Evolutionary conservation across 2,888 invertebrate species (phyloP).

Genomic region (Ypsolopha sequella): DNA sequence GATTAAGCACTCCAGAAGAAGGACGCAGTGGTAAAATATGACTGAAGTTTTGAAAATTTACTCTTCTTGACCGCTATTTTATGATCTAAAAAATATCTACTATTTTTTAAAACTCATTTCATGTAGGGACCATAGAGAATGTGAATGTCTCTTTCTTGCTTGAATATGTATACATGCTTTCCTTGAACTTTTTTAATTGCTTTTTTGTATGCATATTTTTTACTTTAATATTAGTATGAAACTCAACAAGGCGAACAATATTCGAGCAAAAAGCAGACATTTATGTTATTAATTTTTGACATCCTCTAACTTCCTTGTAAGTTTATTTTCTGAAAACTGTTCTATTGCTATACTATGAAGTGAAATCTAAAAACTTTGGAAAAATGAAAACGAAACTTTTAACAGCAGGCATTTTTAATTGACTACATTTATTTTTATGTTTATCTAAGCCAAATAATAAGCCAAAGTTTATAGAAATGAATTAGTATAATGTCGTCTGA

Average conservation of each 20-base stretch:
- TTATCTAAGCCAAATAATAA: constrained; percentile 55
- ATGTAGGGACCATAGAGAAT: constrained; percentile 62
- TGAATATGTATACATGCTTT: constrained; percentile 10
- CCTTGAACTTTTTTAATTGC: not conserved
- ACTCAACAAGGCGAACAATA: not conserved
- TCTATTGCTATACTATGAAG: not conserved
- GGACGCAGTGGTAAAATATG: constrained; percentile 20
- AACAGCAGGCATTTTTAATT: not conserved
- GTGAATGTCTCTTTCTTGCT: constrained; percentile 31
- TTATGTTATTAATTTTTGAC: not conserved
- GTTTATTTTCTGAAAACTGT: constrained; percentile 2
- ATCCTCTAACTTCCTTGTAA: constrained; percentile 1
- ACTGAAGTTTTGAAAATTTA: constrained; percentile 24
- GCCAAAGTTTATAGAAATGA: constrained; percentile 50
- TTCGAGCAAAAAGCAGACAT: not conserved
- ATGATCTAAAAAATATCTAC: constrained; percentile 25
- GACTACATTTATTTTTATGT: constrained; percentile 12
- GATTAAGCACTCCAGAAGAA: too few relatives aligned
- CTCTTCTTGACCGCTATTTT: constrained; percentile 24
- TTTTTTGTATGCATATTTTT: constrained; percentile 5
- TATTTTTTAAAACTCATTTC: constrained; percentile 23
- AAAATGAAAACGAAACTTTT: not conserved
- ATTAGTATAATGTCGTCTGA: constrained; percentile 15
- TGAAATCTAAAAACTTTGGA: not conserved
- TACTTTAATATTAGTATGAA: constrained; percentile 2